phyloP scores from a whole-genome alignment of 2,113 vertebrate species.

The Fregata magnificens region DNA sequence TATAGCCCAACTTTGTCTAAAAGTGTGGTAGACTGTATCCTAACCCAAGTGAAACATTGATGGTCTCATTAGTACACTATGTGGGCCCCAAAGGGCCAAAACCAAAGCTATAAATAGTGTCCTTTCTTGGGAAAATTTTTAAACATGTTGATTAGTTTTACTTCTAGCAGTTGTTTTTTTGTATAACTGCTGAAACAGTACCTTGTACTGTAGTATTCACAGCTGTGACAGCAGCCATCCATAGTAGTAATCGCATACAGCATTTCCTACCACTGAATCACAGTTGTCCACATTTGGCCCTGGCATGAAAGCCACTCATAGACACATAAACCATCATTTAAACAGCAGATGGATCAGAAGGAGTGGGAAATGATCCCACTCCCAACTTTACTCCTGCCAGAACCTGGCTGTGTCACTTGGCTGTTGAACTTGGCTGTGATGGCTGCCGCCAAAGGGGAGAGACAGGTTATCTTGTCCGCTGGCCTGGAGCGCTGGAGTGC shows the following conservation, averaged over 20 bases:
- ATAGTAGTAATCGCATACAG: not conserved
- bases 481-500: not conserved
- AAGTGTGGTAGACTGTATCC: not conserved
- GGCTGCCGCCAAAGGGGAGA: not conserved
- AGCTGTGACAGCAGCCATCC: not conserved
- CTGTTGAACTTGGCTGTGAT: not conserved
- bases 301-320: not conserved
- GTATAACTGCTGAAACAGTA: not conserved
- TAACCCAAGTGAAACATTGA: not conserved
- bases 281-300: not conserved
- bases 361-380: not conserved
- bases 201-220: not conserved
- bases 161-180: not conserved
- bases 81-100: not conserved
- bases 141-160: not conserved
- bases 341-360: rapidly evolving
- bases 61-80: not conserved
- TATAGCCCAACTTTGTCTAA: not conserved
- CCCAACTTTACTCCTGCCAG: not conserved
- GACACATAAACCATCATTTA: not conserved
- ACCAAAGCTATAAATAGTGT: not conserved
- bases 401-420: not conserved
- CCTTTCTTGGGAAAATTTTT: not conserved
- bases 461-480: rapidly evolving
- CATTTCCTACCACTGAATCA: not conserved